Evolutionary conservation across 1,140 invertebrate genomes (phyloP), one percentile per base, ranked within the genome.

Genomic region (Neelides sp.): DNA sequence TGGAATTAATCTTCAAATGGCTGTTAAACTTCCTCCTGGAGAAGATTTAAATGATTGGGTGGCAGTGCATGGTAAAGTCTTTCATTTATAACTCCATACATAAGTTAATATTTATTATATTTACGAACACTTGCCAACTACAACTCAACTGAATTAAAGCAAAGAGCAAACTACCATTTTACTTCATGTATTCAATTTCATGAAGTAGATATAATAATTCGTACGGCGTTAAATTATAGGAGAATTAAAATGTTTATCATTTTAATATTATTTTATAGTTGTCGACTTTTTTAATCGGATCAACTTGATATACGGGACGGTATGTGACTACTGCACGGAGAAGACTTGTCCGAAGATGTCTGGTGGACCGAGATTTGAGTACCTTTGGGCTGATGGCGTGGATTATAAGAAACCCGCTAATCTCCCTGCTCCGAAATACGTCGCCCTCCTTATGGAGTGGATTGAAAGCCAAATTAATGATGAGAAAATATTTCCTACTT

Each of bases 281-380:
- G 91, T 95, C 3, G 91, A 95, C 64, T 95, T 95, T 66, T 95
- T 95, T 68, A 95, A 95, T 68, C 76, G 90, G 62, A 91, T 95
- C 58, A 95, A 95, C 70, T 69, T 95, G 12, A 85, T 95, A 61
- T 88, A 87, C 69, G 91, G 91, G 27, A 90, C 87, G 12, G 78
- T 95, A 24, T 82, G 77, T 46, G 55, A 57, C 41, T 57, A 57
- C 46, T 95, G 91, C 64, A 87, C 83, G 36, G 79, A 82, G 60
- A 75, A 78, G 50, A 77, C 81, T 5, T 95, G 91, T 68, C 88
- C 90, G 3, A 88, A 83, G 8, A 95, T 95, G 91, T 83, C 78
- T 39, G 91, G 91, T 22, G 90, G 90, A 5, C 73, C 78, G 4
- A 39, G 17, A 39, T 94, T 90, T 70, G 90, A 95, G 66, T 95